Conservation (phyloP, 2,113 vertebrate species). For the Gopherus evgoodei region DNA sequence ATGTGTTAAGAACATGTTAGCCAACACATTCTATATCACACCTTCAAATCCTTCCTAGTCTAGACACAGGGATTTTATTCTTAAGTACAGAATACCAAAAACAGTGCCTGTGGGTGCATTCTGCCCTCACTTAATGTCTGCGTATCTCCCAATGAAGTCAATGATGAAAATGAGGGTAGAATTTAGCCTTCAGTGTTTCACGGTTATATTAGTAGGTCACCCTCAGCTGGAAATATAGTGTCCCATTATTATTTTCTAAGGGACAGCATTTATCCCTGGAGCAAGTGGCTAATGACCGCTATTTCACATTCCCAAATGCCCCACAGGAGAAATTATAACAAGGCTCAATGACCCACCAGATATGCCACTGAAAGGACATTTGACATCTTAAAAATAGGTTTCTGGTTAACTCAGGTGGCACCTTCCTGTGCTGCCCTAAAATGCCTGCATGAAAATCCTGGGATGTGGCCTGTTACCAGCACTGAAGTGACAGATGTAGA, state of each 20-base stretch:
- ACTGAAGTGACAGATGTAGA: background rate
- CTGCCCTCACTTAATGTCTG: background rate
- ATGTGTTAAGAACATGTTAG: background rate
- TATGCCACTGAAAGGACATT: background rate
- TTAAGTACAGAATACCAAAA: background rate
- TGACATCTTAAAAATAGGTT: background rate
- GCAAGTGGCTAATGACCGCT: background rate
- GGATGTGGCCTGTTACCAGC: background rate
- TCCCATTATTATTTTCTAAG: background rate
- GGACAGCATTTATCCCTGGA: background rate
- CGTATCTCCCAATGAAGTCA: background rate
- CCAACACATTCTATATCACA: background rate
- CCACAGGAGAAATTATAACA: background rate
- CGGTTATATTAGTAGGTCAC: background rate
- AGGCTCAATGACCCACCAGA: background rate
- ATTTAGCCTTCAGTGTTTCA: background rate
- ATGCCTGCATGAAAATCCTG: background rate
- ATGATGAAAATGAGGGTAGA: background rate
- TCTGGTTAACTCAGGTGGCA: background rate
- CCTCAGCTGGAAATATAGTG: background rate
- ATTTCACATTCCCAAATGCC: background rate
- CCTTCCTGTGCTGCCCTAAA: background rate
- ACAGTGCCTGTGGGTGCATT: background rate
- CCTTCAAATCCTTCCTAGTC: background rate
- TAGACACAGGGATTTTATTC: background rate